phyloP scores from a whole-genome alignment of 2,888 invertebrate genomes.

The Endotricha flammealis region DNA sequence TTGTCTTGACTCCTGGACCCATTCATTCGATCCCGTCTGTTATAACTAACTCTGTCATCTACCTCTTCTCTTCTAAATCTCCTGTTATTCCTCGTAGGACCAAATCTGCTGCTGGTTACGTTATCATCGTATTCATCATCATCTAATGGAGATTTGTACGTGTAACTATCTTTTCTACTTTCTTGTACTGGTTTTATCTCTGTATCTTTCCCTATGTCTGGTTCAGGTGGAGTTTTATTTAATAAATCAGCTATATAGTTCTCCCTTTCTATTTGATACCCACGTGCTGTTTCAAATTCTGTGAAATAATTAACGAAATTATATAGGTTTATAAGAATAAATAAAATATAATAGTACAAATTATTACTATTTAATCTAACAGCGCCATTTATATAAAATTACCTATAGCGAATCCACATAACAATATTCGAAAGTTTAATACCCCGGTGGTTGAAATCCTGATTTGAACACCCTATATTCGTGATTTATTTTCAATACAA shows the following conservation, averaged over 20 bases:
- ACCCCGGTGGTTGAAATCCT: no score
- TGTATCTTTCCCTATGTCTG: conserved; percentile 35
- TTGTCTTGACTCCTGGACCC: no score
- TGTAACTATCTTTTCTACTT: conserved; percentile 14
- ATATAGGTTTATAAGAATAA: no score
- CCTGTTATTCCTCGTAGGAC: not conserved
- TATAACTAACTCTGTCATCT: not conserved
- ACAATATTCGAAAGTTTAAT: no score
- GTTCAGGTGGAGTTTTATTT: conserved; percentile 31
- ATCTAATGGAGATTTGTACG: conserved; percentile 26
- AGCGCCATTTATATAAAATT: no score
- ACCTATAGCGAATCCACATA: no score
- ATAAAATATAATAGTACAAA: no score
- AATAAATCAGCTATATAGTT: conserved; percentile 72
- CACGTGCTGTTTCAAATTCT: conserved; percentile 82
- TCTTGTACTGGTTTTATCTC: conserved; percentile 31
- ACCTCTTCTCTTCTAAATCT: not conserved
- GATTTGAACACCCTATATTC: no score
- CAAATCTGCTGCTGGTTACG: conserved; percentile 10
- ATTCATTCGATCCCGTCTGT: no score
- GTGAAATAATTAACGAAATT: no score
- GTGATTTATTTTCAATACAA: no score
- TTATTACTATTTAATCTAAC: no score
- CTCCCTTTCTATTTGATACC: conserved; percentile 81
- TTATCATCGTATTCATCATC: conserved; percentile 12